Conservation (phyloP, 1,140 invertebrate genomes). For the Gyrodactylus salaris region DNA sequence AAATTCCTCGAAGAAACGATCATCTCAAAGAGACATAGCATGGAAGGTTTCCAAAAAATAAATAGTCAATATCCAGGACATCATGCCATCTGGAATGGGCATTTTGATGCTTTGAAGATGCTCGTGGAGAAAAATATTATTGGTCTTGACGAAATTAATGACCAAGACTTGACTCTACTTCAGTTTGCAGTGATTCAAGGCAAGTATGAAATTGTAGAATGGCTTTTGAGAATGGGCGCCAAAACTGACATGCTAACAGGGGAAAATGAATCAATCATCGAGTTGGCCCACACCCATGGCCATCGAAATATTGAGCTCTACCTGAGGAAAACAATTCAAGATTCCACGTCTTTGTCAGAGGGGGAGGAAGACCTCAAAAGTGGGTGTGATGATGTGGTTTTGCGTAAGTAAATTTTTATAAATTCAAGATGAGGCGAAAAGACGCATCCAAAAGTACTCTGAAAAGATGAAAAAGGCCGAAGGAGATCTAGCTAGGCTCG, state of each 20-base stretch:
- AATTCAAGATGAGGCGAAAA: neutral
- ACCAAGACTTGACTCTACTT: neutral
- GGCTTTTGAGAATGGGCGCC: neutral
- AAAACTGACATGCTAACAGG: neutral
- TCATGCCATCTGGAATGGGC: neutral
- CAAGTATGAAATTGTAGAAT: neutral
- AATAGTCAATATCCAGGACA: neutral
- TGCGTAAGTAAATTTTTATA: neutral
- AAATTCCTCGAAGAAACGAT: no score
- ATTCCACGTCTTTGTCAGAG: neutral
- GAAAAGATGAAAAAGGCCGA: neutral
- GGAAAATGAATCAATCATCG: neutral
- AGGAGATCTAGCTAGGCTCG: neutral
- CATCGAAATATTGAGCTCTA: neutral
- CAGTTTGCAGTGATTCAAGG: neutral
- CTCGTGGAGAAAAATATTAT: neutral
- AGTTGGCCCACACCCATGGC: neutral
- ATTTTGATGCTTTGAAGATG: neutral
- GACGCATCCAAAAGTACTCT: neutral
- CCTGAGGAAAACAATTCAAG: neutral
- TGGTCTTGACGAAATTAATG: neutral
- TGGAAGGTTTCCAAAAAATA: no score
- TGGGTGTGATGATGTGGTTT: neutral
- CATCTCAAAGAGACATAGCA: no score
- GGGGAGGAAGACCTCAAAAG: neutral